Percentiles rank a stretch among this genome's conserved stretches.
phyloP scores from a whole-genome alignment of 2,797 vertebrate genomes.

The Vespertilio murinus region DNA sequence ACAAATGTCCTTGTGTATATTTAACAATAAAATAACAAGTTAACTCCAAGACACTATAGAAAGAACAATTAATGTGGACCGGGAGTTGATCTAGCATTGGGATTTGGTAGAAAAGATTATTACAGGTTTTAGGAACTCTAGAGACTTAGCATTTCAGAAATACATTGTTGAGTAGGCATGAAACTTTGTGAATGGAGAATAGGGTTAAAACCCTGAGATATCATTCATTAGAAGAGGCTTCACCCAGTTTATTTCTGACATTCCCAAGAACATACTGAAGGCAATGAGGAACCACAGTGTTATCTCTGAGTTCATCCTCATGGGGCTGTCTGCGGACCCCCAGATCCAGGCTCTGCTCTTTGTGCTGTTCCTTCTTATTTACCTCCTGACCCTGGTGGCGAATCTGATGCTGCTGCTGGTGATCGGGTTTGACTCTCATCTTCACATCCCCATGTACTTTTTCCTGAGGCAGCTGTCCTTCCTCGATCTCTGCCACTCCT shows the following conservation, averaged over 20 bases:
- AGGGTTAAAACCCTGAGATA: background rate
- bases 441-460: conserved; percentile 70
- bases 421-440: conserved; percentile 40
- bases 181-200: background rate
- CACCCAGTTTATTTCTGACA: background rate
- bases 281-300: conserved; percentile 57
- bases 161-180: background rate
- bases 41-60: background rate
- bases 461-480: conserved; percentile 72
- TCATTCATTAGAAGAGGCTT: background rate
- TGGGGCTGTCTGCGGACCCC: background rate
- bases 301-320: conserved; percentile 56
- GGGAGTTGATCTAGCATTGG: background rate
- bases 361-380: conserved; percentile 58
- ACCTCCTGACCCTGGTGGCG: conserved; percentile 62
- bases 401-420: conserved; percentile 59
- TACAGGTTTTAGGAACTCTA: background rate
- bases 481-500: conserved; percentile 72
- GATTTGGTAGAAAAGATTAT: background rate
- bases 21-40: background rate
- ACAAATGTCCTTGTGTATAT: background rate
- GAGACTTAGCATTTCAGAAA: background rate
- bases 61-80: background rate
- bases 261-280: background rate
- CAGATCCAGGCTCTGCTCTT: conserved; percentile 50